These are phyloP conservation scores for Aleiodes testaceus DNA, from an alignment of 2,888 invertebrate genomes.

Conservation along the genomic window DNA sequence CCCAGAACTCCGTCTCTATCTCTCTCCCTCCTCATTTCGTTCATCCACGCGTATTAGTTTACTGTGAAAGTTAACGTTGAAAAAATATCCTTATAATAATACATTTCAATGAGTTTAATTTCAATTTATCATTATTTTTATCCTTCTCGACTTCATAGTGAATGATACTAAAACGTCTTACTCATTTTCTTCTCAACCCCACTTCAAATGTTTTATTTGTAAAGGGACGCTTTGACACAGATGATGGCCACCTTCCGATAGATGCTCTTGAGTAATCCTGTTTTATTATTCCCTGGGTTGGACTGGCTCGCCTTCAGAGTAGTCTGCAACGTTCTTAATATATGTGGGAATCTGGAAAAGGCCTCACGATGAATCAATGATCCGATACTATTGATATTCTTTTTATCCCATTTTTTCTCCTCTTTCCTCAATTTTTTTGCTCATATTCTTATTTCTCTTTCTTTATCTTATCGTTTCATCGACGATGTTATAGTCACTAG, in stretches of 20 bases:
- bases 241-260: constrained; percentile 8
- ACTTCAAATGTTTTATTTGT: background rate
- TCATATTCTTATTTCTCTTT: background rate
- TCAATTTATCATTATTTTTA: constrained; percentile 9
- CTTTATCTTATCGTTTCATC: constrained; percentile 2
- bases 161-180: background rate
- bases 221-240: background rate
- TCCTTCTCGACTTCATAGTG: background rate
- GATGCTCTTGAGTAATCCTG: constrained; percentile 29
- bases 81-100: constrained; percentile 19
- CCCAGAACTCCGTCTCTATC: constrained; percentile 36
- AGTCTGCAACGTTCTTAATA: background rate
- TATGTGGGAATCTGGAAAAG: constrained; percentile 23
- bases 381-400: background rate
- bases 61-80: constrained; percentile 44
- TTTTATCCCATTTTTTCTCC: background rate
- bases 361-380: constrained; percentile 21
- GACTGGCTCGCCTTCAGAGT: constrained; percentile 1
- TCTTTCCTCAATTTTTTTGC: background rate
- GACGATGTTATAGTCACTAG: constrained; percentile 4
- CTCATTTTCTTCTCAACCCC: background rate
- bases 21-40: constrained; percentile 31
- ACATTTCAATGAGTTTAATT: background rate
- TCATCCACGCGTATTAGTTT: constrained; percentile 33
- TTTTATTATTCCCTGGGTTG: constrained; percentile 9